These are phyloP conservation scores for Ariolimax columbianus DNA, from an alignment of 2,888 invertebrate species.

Conservation along the genomic window DNA sequence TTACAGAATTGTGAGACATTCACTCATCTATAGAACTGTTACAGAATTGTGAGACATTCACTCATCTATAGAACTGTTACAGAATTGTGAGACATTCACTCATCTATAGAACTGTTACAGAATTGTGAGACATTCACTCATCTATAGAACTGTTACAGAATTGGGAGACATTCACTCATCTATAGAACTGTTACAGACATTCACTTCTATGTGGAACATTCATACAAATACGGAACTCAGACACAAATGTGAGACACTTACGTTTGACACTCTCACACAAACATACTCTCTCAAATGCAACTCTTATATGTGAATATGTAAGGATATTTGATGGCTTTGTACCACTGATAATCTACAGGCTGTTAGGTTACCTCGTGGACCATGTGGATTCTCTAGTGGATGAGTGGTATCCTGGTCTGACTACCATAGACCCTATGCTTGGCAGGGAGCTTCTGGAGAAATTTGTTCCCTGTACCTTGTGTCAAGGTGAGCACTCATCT, in stretches of 20 bases:
- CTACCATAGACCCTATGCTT: slow-evolving; percentile 67
- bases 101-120: no score
- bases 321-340: not conserved
- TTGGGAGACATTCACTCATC: not conserved
- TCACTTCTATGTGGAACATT: not conserved
- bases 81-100: no score
- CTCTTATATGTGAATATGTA: not conserved
- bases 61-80: no score
- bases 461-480: slow-evolving; percentile 67
- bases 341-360: slow-evolving; percentile 55
- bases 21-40: no score
- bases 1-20: no score
- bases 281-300: not conserved
- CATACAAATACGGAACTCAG: not conserved
- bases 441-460: slow-evolving; percentile 71
- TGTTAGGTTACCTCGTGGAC: slow-evolving; percentile 73
- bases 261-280: not conserved
- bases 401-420: slow-evolving; percentile 77
- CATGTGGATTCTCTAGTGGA: slow-evolving; percentile 74
- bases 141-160: not conserved
- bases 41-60: no score
- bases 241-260: no score
- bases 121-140: not conserved
- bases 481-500: slow-evolving; percentile 60
- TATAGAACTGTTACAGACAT: not conserved